Base-by-base conservation (phyloP, 1,140 invertebrate genomes). In the Campoletis sonorensis region DNA sequence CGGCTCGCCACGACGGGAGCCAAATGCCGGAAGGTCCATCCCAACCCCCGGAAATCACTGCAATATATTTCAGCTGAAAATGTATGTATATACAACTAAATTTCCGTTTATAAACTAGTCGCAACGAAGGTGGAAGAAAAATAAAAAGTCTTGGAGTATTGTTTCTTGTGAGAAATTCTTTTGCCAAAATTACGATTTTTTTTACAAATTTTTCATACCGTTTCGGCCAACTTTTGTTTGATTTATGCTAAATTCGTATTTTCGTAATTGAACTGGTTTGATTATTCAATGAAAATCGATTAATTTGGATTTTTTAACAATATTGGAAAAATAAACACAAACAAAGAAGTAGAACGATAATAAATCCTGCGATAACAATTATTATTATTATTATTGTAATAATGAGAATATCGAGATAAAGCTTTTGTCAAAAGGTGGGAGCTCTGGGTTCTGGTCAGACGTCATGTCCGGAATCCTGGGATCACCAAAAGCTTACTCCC, bases 1-100 rank as follows among this genome's bases (percentile, higher is more conserved):
- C 54, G 54, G 54, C 13, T 27, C 15, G 26, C 13, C 30, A 54
- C 75, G 54, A n/a, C 58, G 61, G 61, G 61, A 67, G 61, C 26
- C 61, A 67, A 67, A 88, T 84, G 79, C 85, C 88, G 88, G 88
- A 89, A 89, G 88, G 88, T 88, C 87, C 87, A 85, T 86, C 87
- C 86, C 10, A 58, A 54, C 85, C 82, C 85, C 81, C 87, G 87
- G 89, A 89, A 90, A 89, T 90, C 86, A 86, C 84, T 84, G 81
- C 72, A 77, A 88, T 90, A 89, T 88, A 77, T 77, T 77, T 30
- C 40, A 13, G 13, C 40, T 45, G 40, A 45, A 45, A 45, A 10
- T 58, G 21, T 23, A 58, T 58, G 54, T 21, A 58, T 21, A 58
- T 21, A 58, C 54, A 13, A 21, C 5, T 21, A 23, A n/a, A 23